Evolutionary conservation across 2,888 invertebrate species (phyloP).

Genomic region (Patella depressa): DNA sequence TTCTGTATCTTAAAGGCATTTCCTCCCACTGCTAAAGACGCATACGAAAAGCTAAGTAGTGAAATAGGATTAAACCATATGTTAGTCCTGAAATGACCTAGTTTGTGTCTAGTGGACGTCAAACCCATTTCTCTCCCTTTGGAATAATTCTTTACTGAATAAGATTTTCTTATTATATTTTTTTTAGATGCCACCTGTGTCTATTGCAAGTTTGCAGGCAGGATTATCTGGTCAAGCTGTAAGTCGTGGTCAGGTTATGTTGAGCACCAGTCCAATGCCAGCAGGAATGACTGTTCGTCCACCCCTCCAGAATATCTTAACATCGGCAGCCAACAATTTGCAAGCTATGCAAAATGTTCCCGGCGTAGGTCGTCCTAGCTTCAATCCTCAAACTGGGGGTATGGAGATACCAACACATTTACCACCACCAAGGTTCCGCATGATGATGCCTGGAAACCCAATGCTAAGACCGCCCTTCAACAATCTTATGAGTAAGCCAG

Average conservation of each 20-base stretch:
- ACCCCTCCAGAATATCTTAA: constrained; percentile 21
- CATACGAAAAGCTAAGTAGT: no score
- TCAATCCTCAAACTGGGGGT: constrained; percentile 38
- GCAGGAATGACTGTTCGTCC: constrained; percentile 19
- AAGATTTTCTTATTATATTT: no score
- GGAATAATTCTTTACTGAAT: no score
- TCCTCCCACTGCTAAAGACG: no score
- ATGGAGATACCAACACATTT: constrained; percentile 21
- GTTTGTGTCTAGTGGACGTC: no score
- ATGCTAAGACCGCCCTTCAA: constrained; percentile 20
- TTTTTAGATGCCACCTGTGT: constrained; percentile 5
- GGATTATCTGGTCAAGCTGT: neutral
- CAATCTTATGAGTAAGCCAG: constrained; percentile 9
- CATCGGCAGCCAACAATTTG: constrained; percentile 21
- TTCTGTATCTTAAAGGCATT: no score
- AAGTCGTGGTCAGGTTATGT: constrained; percentile 15
- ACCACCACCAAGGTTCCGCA: constrained; percentile 50
- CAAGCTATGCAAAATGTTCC: constrained; percentile 22
- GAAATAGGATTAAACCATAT: no score
- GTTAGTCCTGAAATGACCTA: no score
- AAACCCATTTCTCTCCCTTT: no score
- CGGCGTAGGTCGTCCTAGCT: constrained; percentile 44
- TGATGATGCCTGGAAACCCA: constrained; percentile 46
- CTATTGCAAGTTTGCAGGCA: neutral
- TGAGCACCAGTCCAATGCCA: constrained; percentile 24